Conservation (phyloP, 2,113 vertebrate genomes). For the Ariopsis seemanni region DNA sequence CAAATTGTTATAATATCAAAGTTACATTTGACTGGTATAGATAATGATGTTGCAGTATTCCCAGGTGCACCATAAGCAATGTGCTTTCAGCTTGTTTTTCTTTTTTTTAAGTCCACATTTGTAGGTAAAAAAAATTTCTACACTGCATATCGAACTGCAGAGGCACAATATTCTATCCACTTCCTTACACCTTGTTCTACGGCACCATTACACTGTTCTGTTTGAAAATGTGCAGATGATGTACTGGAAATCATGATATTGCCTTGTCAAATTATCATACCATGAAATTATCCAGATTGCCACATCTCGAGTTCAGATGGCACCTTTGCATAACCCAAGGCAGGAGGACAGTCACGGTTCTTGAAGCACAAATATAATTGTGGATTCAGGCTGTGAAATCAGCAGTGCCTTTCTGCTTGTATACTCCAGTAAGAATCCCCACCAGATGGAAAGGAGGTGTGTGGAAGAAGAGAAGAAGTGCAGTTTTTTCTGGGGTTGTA, state of each 20-base stretch:
- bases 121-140: not conserved
- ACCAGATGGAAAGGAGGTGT: not conserved
- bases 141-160: not conserved
- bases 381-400: slow-evolving; percentile 31
- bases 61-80: not conserved
- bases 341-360: slow-evolving; percentile 21
- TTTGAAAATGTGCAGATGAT: slow-evolving; percentile 2
- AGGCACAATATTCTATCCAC: not conserved
- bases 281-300: slow-evolving; percentile 17
- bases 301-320: not conserved
- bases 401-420: slow-evolving; percentile 16
- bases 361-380: slow-evolving; percentile 24
- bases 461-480: not conserved
- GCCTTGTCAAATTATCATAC: not conserved
- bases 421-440: not conserved
- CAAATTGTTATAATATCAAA: not conserved
- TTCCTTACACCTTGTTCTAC: not conserved
- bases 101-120: not conserved
- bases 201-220: not conserved
- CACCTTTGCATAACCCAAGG: not conserved
- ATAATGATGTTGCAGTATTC: not conserved
- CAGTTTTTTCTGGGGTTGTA: not conserved
- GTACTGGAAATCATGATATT: not conserved
- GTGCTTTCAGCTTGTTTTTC: not conserved
- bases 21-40: not conserved